Evolutionary conservation across 35 echinoderm and acorn worm genomes (phyloP).

Genomic region (Chiridota heheva): DNA sequence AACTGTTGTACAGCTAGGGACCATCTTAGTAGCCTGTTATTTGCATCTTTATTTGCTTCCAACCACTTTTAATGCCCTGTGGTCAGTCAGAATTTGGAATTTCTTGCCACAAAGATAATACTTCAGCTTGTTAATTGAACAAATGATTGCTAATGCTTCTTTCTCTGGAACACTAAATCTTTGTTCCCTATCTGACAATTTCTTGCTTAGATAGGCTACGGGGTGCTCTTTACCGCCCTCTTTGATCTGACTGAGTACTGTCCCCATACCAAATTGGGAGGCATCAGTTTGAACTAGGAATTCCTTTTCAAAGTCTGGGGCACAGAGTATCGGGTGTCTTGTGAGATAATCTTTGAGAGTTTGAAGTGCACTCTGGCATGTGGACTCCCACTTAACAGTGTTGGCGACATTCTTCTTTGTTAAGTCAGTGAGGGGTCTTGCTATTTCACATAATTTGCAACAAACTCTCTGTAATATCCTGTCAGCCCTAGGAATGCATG

Average conservation of each 20-base stretch:
- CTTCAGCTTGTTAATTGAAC: no score
- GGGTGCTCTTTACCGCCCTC: constrained; percentile 18
- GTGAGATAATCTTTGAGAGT: constrained; percentile 1
- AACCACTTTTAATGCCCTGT: no score
- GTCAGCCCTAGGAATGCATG: constrained; percentile 40
- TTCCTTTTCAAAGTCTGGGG: constrained; percentile 34
- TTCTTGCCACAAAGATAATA: no score
- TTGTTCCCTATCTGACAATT: no score
- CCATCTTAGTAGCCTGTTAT: no score
- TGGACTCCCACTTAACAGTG: constrained; percentile 18
- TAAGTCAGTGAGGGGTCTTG: constrained; percentile 48
- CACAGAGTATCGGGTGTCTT: constrained; percentile 13
- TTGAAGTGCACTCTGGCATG: constrained; percentile 30
- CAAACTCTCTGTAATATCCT: constrained; percentile 58
- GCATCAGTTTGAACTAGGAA: constrained; percentile 62
- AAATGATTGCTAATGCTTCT: no score
- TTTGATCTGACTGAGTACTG: constrained; percentile 32
- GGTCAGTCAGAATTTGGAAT: no score
- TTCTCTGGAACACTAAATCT: no score
- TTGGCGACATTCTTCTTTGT: constrained; percentile 25
- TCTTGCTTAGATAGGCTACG: constrained; percentile 44
- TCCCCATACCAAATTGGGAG: constrained; percentile 25
- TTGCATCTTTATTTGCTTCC: no score
- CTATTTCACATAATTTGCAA: constrained; percentile 18
- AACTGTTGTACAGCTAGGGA: no score